Conservation (phyloP, 2,113 vertebrate genomes). For the Actenoides hombroni region DNA sequence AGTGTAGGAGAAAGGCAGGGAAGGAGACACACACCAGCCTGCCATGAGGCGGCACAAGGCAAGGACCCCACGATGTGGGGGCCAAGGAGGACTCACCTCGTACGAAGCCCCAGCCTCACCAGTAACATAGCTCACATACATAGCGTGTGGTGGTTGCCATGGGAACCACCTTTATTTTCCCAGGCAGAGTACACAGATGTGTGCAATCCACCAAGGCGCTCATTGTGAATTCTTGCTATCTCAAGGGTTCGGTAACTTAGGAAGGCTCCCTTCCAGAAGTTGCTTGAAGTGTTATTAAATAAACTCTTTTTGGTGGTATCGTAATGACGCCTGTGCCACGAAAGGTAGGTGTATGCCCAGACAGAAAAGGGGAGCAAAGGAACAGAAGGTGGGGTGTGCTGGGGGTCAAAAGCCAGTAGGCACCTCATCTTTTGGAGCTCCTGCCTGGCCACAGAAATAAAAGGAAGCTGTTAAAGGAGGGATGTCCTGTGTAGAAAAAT, state of each 20-base stretch:
- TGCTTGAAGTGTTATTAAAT: constrained; percentile 44
- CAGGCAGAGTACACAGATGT: constrained; percentile 60
- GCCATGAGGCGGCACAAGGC: not conserved
- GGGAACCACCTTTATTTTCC: constrained; percentile 71
- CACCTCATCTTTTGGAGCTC: not conserved
- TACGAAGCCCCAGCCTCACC: not conserved
- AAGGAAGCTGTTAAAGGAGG: not conserved
- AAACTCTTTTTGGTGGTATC: not conserved
- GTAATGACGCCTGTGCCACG: constrained; percentile 13
- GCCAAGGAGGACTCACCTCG: not conserved
- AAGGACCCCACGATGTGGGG: rapidly evolving
- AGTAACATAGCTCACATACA: constrained; percentile 20
- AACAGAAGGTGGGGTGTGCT: not conserved
- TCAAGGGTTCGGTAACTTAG: constrained; percentile 57
- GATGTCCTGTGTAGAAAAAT: not conserved
- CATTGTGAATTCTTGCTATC: constrained; percentile 60
- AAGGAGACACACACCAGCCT: not conserved
- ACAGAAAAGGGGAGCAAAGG: not conserved
- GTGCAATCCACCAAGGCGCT: constrained; percentile 58
- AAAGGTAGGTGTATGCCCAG: not conserved
- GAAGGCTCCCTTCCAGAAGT: constrained; percentile 25
- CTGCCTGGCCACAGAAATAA: not conserved
- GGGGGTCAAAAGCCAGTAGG: not conserved
- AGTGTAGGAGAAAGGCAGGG: rapidly evolving
- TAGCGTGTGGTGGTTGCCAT: constrained; percentile 56